Base-by-base conservation (phyloP, 2,888 invertebrate genomes). In the Anorthoa munda region DNA sequence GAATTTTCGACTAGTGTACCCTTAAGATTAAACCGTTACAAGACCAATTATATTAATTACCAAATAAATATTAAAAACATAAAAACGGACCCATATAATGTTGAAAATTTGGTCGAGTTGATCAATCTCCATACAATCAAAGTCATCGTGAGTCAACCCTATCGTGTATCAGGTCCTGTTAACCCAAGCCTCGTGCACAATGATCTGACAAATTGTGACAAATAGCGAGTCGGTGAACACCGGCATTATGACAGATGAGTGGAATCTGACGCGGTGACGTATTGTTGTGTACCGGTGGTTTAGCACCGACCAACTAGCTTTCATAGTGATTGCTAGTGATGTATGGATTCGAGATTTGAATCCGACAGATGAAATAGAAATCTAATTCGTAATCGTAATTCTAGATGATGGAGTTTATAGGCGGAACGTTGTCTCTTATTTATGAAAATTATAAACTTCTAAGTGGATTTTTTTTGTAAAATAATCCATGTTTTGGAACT, bases 141-240 rank as follows among this genome's bases (percentile, higher is more conserved):
- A 1, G 5, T 26, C 3, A 18, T n/a, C 21, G 7, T 2, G 26
- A n/a, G 46, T 11, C 72, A 79, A 11, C 81, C 75, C 48, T 73
- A 45, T 13, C 58, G 13, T 9, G 48, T 55, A 60, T 53, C 26
- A 21, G 59, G 31, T 60, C 13, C 73, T 26, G 46, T 18, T 72
- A 12, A 3, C 39, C 13, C 21, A 21, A 55, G 26, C 21, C 2
- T 15, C 13, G 26, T n/a, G 13, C 21, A 56, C 75, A 75, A 72
- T 60, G 74, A 55, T 80, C 26, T 26, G 81, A 75, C 75, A 75
- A 74, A 80, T 50, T 51, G 53, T 61, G 81, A 75, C 81, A 80
- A 55, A 74, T n/a, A 56, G 45, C 17, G 4, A 39, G 75, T 13
- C 53, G 15, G 51, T 60, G 73, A 15, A 26, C 59, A 55, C 13